These are phyloP conservation scores for Amblyopsis hoosieri DNA, from an alignment of 2,797 vertebrate genomes.

Conservation along the genomic window DNA sequence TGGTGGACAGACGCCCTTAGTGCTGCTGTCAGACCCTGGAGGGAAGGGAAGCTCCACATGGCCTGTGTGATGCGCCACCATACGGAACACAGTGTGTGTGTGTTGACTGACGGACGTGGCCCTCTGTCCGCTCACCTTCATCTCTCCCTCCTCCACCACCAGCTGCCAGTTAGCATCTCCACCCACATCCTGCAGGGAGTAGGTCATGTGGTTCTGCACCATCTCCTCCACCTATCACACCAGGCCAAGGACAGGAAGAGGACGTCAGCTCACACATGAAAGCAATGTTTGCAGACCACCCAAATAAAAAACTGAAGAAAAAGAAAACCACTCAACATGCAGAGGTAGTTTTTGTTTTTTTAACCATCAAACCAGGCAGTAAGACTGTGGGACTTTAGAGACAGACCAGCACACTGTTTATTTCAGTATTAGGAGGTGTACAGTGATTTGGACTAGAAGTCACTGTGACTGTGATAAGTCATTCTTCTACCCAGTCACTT, in stretches of 20 bases:
- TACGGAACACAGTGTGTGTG: too few relatives aligned
- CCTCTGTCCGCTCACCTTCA: constrained; percentile 85
- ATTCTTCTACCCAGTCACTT: too few relatives aligned
- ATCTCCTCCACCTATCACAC: constrained; percentile 91
- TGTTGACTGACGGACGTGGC: too few relatives aligned
- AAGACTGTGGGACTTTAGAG: not conserved
- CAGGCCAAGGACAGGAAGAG: not conserved
- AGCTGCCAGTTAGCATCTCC: constrained; percentile 99
- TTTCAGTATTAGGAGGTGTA: not conserved
- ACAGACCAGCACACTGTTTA: not conserved
- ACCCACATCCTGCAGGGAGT: constrained; percentile 95
- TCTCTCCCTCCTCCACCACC: constrained; percentile 97
- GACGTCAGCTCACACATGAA: not conserved
- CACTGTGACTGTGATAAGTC: too few relatives aligned
- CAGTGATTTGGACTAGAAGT: too few relatives aligned
- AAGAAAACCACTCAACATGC: not conserved
- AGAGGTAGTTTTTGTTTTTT: not conserved
- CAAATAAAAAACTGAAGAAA: not conserved
- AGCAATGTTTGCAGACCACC: not conserved
- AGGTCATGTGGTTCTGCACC: constrained; percentile 94
- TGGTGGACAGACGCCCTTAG: too few relatives aligned
- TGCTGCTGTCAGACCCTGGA: too few relatives aligned
- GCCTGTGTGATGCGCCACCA: too few relatives aligned
- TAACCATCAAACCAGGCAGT: not conserved
- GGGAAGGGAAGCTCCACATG: too few relatives aligned